Evolutionary conservation across 1,140 invertebrate genomes (phyloP), one percentile per base, ranked within the genome.

Genomic region (Linepithema humile): DNA sequence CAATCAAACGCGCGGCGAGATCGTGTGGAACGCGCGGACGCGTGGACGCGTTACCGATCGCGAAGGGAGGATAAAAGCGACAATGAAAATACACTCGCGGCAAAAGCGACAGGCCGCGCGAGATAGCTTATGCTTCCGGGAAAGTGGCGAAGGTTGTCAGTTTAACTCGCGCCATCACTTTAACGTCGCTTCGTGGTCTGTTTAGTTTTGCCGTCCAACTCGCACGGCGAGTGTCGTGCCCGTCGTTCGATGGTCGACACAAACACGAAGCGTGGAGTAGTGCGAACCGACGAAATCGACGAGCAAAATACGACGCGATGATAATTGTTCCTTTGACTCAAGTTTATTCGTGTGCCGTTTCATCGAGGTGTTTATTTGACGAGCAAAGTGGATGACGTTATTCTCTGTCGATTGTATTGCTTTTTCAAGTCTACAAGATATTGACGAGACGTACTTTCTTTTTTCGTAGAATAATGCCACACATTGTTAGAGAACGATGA

Each of bases 81-180:
- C 86, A 88, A 88, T 88, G 86, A 88, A 88, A 88, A 88, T 87
- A 87, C 86, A 88, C 86, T 87, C 83, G 85, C 86, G 86, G 85
- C 85, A 69, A 84, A 88, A 88, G 86, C 86, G 86, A 88, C 86
- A 87, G 86, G 86, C 85, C 82, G 83, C 45, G 72, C 85, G 82
- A 88, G 86, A 88, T 88, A 88, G 86, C 86, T 88, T 87, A 87
- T 73, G 85, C 85, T 88, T 88, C 86, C 86, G 86, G 86, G 86
- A 88, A 88, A 88, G 72, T 78, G 86, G 85, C 86, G 86, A 88
- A 88, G 86, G 86, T 88, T 88, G 86, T 88, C 86, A 88, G 80
- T 88, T 88, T 84, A 78, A 77, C 86, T 83, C 85, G 82, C 80
- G 77, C 83, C 73, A 69, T 57, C 60, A 78, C 85, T 78, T 78